phyloP scores from a whole-genome alignment of 1,140 invertebrate species.

The Pararge aegeria region DNA sequence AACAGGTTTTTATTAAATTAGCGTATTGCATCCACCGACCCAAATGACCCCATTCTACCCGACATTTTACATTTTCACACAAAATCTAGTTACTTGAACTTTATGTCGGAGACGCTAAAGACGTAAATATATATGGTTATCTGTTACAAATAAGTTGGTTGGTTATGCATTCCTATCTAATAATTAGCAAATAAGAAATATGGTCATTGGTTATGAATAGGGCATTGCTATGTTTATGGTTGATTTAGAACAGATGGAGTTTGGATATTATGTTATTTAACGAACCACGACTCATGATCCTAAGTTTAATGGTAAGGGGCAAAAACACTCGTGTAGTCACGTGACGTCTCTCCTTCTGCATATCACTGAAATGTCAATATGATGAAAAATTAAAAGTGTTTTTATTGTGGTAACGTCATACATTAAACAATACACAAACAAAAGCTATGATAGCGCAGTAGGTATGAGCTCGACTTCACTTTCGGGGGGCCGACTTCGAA shows the following conservation, averaged over 20 bases:
- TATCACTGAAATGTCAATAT: no score
- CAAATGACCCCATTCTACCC: not conserved
- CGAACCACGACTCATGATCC: not conserved
- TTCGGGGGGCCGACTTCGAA: no score
- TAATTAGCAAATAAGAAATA: not conserved
- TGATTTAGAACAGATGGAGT: not conserved
- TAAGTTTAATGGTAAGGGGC: no score
- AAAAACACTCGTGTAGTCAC: no score
- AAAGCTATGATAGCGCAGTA: no score
- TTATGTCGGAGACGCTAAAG: not conserved
- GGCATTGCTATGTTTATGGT: not conserved
- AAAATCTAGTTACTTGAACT: not conserved
- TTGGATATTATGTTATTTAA: not conserved
- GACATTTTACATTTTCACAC: not conserved
- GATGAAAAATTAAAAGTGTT: no score
- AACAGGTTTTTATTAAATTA: constrained; percentile 1
- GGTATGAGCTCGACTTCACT: no score
- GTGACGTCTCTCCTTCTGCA: no score
- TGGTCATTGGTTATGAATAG: constrained; percentile 1
- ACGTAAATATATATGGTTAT: not conserved
- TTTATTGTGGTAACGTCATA: no score
- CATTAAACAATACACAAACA: no score
- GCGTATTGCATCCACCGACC: not conserved
- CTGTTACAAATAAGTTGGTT: not conserved
- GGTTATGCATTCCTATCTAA: not conserved